Evolutionary conservation across 2,113 vertebrate species (phyloP), one percentile per base, ranked within the genome.

Genomic region (Artemisiospiza belli): DNA sequence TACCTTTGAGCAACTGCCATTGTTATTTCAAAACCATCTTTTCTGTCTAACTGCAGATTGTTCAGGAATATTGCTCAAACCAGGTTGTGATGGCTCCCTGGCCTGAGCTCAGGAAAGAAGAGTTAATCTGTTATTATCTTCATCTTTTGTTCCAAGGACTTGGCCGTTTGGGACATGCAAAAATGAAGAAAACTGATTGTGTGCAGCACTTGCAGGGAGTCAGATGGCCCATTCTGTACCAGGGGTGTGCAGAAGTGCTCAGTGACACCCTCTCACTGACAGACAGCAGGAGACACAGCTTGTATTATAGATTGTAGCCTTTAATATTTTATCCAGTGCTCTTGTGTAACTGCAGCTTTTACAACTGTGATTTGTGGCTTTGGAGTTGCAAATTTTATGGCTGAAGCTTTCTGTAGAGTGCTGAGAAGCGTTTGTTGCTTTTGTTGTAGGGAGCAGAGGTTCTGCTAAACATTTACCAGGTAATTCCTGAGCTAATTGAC

Each of bases 291-390:
- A 94, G 44, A 62, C 78, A 76, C 54, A 77, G 75, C 67, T 61
- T 76, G 54, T 61, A 7, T 87, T 80, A 74, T 44, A 31, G 41
- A 66, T 70, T 22, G 39, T 0, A 74, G 63, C 43, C 66, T 90
- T 73, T 62, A 73, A 77, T 94, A 54, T 92, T 93, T 92, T 88
- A 94, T 80, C 59, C 66, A 59, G 51, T n/a, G 63, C 41, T 90
- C 67, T 76, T 80, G 47, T 70, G 46, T 31, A 51, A 83, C 89
- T 67, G 69, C 8, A 67, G 59, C 64, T 41, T 70, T 70, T 54
- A 37, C 43, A 10, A n/a, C 61, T 1, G 13, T 76, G 54, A 49
- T 88, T 66, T 90, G 51, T 86, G 92, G 13, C 83, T 88, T 76
- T 74, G 79, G 57, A 54, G 23, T 62, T 77, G 37, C 59, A 79